These are phyloP conservation scores for Gymnothorax reevesii DNA, from an alignment of 2,797 vertebrate genomes.

Conservation along the genomic window DNA sequence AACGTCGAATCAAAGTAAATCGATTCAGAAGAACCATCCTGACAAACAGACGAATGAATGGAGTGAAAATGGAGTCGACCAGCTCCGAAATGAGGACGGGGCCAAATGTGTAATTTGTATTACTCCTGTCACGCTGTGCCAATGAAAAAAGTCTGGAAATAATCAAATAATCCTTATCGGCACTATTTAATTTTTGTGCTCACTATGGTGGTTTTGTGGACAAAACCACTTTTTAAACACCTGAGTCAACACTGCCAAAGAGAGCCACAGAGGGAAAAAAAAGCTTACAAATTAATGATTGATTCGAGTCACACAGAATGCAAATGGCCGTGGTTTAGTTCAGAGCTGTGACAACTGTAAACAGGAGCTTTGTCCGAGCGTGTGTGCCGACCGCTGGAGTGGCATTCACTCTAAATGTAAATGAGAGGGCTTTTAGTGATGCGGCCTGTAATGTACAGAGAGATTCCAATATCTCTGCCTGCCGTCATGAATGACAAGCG, in stretches of 20 bases:
- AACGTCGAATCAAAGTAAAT: neutral
- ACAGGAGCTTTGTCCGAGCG: conserved; percentile 64
- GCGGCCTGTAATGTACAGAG: conserved; percentile 64
- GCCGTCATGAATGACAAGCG: conserved; percentile 60
- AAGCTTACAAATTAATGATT: conserved; percentile 59
- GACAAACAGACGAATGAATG: conserved; percentile 20
- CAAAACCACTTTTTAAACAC: conserved; percentile 23
- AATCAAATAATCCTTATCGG: neutral
- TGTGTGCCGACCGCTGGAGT: conserved; percentile 60
- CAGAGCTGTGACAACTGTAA: conserved; percentile 57
- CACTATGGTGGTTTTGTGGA: neutral
- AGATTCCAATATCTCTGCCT: conserved; percentile 55
- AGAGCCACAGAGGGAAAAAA: conserved; percentile 14
- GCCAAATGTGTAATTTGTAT: neutral
- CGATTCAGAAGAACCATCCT: conserved; percentile 11
- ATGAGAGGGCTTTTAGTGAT: conserved; percentile 70
- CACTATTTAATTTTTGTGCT: neutral
- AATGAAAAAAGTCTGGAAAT: neutral
- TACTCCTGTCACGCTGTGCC: neutral
- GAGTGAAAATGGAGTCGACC: conserved; percentile 20
- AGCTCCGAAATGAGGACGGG: conserved; percentile 8
- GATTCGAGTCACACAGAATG: conserved; percentile 51
- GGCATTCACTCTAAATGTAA: conserved; percentile 83
- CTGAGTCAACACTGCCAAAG: neutral
- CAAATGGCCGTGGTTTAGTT: conserved; percentile 60